Evolutionary conservation across 37 sponge, comb jelly and placozoan species (phyloP), one percentile per base, ranked within the genome.

Genomic region (Hexactinellida sp.): DNA sequence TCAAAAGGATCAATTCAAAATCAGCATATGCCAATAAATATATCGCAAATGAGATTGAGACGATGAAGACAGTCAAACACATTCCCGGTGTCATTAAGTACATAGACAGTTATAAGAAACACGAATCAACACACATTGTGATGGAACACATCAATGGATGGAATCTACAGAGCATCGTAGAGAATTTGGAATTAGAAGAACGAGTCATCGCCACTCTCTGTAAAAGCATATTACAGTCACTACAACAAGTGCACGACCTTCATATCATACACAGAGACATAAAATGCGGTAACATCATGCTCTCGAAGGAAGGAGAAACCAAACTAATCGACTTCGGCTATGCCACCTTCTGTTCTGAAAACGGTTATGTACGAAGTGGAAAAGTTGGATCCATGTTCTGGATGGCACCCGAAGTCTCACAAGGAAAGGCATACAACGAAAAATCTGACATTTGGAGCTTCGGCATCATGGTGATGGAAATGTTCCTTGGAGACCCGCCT

Each of bases 241-340:
- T 63, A n/a, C 21, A 63, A 63, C 76, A 63, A n/a, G 76, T 63
- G 34, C 76, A 63, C 13, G 76, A 10, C 3, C 76, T 10, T n/a
- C 76, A 63, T 7, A 63, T 63, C 76, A 63, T 63, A 63, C 76
- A 63, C 76, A 63, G 76, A 63, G 76, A 63, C 76, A 63, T 63
- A 3, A 63, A 63, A n/a, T 63, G 76, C 76, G 76, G 76, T 25
- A 63, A 63, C 76, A n/a, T 63, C 25, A 63, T 63, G 76, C 76
- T 63, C 76, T 21, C 76, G 13, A 63, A 63, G 25, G 76, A 63
- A 3, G 76, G 76, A 63, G 28, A 63, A 63, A 63, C 76, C 34
- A 63, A 63, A 63, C 28, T 63, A 1, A 63, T 63, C 13, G 76
- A 63, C 34, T 63, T 63, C 30, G 76, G 76, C 32, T 63, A 63